Percentiles rank a stretch among this genome's conserved stretches.
These are phyloP conservation scores for Limnephilus rhombicus DNA, from an alignment of 2,888 invertebrate genomes.

Conservation along the genomic window DNA sequence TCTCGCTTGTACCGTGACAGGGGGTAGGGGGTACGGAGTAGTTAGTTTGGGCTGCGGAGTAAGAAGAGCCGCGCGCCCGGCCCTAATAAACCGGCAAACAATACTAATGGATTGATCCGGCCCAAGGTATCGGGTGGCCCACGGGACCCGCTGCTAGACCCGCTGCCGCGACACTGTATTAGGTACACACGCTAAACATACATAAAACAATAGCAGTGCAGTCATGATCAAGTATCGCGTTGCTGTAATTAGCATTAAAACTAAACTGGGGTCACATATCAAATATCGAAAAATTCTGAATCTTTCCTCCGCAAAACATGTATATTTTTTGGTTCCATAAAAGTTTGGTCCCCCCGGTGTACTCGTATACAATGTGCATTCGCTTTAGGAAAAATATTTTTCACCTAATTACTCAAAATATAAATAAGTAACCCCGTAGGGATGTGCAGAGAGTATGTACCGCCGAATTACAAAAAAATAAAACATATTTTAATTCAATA, in stretches of 20 bases:
- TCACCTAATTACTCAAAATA: no score
- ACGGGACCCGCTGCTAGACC: background rate
- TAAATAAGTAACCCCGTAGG: no score
- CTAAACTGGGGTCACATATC: background rate
- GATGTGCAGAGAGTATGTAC: no score
- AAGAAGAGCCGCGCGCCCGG: constrained; percentile 53
- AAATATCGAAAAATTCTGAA: background rate
- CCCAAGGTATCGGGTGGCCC: constrained; percentile 51
- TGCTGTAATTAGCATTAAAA: background rate
- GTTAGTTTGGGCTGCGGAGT: constrained; percentile 26
- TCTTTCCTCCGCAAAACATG: background rate
- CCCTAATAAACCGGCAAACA: constrained; percentile 66
- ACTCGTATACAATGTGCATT: no score
- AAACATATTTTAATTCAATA: no score
- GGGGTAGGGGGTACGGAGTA: background rate
- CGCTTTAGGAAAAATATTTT: no score
- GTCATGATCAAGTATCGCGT: background rate
- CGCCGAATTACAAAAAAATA: no score
- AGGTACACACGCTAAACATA: background rate
- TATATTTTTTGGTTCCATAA: no score
- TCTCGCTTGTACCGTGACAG: no score
- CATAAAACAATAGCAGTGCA: background rate
- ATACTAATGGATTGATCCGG: constrained; percentile 66
- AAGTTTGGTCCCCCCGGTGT: no score
- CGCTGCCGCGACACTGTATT: constrained; percentile 23